A percentile compares a stretch with the other conserved stretches of the same genome.
Conservation (phyloP, 2,113 vertebrate species). For the Anthoscopus minutus region DNA sequence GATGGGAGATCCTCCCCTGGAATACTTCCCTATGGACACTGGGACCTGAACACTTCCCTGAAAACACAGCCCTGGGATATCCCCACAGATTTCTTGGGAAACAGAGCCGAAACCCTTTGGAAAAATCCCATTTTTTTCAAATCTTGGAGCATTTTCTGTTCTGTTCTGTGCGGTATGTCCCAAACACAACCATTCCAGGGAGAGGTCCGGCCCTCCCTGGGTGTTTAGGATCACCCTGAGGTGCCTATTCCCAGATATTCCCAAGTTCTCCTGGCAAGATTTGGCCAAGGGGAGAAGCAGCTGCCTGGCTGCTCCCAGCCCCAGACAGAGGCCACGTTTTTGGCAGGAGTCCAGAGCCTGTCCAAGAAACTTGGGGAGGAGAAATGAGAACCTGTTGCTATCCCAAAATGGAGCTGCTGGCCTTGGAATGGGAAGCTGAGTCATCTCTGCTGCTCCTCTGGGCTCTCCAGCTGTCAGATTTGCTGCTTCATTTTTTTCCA, state of each 20-base stretch:
- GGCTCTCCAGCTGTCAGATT: constrained; percentile 10
- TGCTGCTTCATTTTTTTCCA: constrained; percentile 17
- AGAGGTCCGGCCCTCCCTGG: neutral
- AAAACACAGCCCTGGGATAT: neutral
- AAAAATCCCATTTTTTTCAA: neutral
- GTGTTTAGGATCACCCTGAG: neutral
- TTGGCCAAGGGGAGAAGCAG: neutral
- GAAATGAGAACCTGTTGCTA: neutral
- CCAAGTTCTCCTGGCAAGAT: neutral
- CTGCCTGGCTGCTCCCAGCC: neutral
- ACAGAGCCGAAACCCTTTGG: neutral
- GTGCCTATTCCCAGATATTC: neutral
- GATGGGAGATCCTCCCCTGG: neutral
- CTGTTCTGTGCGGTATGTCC: neutral
- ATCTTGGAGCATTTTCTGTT: neutral
- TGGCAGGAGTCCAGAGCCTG: neutral
- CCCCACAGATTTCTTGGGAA: neutral
- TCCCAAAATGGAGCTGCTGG: neutral
- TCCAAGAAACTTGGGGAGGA: neutral
- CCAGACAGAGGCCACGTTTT: constrained; percentile 9
- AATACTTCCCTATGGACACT: neutral
- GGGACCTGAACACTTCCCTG: neutral
- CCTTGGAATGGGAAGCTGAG: constrained; percentile 14
- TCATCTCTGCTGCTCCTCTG: constrained; percentile 28
- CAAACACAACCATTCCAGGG: neutral